Conservation (phyloP, 2,113 vertebrate species). For the Aphyosemion australe region DNA sequence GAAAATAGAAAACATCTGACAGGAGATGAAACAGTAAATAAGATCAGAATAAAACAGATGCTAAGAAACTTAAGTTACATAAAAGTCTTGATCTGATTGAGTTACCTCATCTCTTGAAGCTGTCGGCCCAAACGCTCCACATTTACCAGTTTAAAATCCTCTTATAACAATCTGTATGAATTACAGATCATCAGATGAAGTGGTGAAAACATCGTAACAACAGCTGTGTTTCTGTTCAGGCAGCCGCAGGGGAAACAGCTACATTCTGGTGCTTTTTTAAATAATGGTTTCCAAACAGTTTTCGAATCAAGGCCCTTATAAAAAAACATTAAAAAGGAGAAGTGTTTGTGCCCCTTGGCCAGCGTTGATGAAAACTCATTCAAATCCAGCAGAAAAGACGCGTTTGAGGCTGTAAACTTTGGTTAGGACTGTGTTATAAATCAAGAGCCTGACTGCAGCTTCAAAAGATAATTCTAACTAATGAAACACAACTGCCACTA, state of each 20-base stretch:
- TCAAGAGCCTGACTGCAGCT: slow-evolving; percentile 1
- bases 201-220: neutral
- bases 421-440: slow-evolving; percentile 33
- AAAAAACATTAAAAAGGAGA: slow-evolving; percentile 3
- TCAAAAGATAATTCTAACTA: slow-evolving; percentile 17
- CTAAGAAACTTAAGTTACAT: neutral
- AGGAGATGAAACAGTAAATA: too few species aligned
- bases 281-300: slow-evolving; percentile 44
- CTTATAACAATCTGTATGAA: too few species aligned
- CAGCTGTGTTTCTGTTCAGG: slow-evolving; percentile 15
- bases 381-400: slow-evolving; percentile 37
- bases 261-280: slow-evolving; percentile 25
- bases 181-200: neutral
- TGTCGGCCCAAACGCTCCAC: neutral
- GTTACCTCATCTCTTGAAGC: neutral
- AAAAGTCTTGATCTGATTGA: neutral
- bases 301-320: slow-evolving; percentile 26
- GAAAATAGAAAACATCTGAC: too few species aligned
- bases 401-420: slow-evolving; percentile 43
- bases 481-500: slow-evolving; percentile 2
- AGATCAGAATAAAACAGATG: too few species aligned
- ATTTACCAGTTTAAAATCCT: neutral
- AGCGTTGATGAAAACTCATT: slow-evolving; percentile 41
- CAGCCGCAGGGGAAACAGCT: slow-evolving; percentile 1
- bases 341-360: slow-evolving; percentile 11